Conservation (phyloP, 2,113 vertebrate species). For the Ceyx melanurus region DNA sequence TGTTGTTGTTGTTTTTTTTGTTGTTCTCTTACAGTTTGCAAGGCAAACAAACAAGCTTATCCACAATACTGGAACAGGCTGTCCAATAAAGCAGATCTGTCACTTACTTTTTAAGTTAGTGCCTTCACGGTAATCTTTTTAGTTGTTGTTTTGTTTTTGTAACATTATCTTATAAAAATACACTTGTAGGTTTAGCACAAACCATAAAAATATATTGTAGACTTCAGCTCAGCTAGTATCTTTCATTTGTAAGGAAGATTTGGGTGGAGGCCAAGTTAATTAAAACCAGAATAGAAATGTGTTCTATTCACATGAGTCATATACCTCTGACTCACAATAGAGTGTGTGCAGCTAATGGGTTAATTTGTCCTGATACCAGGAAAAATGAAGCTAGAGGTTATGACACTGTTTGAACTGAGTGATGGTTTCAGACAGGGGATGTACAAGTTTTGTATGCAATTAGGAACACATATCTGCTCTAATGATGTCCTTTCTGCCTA, state of each 20-base stretch:
- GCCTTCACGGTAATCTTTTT: background rate
- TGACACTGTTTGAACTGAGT: constrained; percentile 24
- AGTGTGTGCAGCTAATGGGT: constrained; percentile 34
- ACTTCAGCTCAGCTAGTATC: constrained; percentile 14
- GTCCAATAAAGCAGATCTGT: background rate
- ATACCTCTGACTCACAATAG: constrained; percentile 34
- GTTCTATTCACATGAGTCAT: constrained; percentile 55
- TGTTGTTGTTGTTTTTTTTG: no score
- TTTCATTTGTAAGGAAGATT: constrained; percentile 34
- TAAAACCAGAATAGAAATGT: constrained; percentile 41
- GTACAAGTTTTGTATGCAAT: background rate
- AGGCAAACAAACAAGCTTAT: background rate
- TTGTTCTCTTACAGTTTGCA: background rate
- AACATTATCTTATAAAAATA: constrained; percentile 22
- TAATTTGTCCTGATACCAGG: constrained; percentile 51
- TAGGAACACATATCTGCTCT: constrained; percentile 22
- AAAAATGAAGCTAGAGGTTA: constrained; percentile 27
- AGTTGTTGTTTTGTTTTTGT: background rate
- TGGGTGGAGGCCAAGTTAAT: constrained; percentile 43
- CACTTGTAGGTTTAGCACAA: constrained; percentile 7
- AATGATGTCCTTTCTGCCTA: background rate
- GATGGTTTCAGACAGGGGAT: constrained; percentile 5
- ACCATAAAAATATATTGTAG: constrained; percentile 30
- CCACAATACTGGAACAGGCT: background rate
- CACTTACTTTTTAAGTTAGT: background rate